A percentile compares a stretch with the other conserved stretches of the same genome.
Evolutionary conservation across 2,888 invertebrate genomes (phyloP).

Genomic region (Suillia variegata): DNA sequence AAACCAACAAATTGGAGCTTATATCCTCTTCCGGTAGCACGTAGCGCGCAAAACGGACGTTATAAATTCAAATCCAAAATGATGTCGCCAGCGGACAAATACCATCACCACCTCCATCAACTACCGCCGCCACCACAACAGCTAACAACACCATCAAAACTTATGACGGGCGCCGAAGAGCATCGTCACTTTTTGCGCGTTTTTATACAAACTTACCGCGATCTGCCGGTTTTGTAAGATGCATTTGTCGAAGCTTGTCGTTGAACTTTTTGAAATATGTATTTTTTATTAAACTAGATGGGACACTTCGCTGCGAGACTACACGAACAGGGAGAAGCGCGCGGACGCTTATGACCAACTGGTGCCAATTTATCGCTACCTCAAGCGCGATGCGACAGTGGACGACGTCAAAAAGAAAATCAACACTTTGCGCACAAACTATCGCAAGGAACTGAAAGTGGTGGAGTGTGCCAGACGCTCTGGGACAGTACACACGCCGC

Average conservation of each 20-base stretch:
- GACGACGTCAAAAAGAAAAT: constrained; percentile 59
- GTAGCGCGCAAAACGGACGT: background rate
- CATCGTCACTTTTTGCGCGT: constrained; percentile 52
- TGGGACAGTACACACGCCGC: constrained; percentile 49
- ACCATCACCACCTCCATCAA: no score
- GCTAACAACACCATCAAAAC: no score
- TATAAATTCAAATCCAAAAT: background rate
- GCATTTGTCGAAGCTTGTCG: no score
- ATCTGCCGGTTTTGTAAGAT: constrained; percentile 52
- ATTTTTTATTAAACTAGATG: no score
- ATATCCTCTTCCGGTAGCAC: background rate
- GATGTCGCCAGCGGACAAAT: background rate
- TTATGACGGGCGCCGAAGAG: constrained; percentile 53
- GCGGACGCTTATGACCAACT: constrained; percentile 52
- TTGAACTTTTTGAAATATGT: no score
- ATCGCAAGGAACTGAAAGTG: constrained; percentile 55
- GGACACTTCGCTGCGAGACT: constrained; percentile 55
- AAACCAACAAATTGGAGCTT: no score
- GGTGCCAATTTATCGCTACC: constrained; percentile 50
- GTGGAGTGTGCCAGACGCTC: constrained; percentile 50
- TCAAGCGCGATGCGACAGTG: constrained; percentile 56
- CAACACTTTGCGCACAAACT: constrained; percentile 56
- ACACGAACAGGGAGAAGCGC: constrained; percentile 56
- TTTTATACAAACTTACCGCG: constrained; percentile 53
- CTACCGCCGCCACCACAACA: no score